These are phyloP conservation scores for Harpegnathos saltator DNA, from an alignment of 1,140 invertebrate species.

Conservation along the genomic window DNA sequence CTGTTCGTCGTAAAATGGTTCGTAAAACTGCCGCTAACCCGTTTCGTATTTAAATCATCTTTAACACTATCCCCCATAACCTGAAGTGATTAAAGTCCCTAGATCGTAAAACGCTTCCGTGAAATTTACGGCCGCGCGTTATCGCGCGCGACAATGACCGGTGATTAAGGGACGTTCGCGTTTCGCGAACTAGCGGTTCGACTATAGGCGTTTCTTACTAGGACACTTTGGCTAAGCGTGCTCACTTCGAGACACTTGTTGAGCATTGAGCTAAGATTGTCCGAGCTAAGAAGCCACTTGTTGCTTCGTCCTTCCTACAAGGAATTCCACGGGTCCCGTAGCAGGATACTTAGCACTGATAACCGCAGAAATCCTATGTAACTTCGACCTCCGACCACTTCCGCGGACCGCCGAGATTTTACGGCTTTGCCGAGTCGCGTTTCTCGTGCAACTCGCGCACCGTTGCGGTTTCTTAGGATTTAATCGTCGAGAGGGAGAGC, in stretches of 20 bases:
- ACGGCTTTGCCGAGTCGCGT: neutral
- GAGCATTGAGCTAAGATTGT: constrained; percentile 82
- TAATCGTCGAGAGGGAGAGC: neutral
- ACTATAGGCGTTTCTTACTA: constrained; percentile 31
- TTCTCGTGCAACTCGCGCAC: neutral
- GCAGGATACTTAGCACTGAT: constrained; percentile 64
- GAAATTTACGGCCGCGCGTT: neutral
- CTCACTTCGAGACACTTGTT: constrained; percentile 83
- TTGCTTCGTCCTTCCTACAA: constrained; percentile 79
- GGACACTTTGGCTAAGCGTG: constrained; percentile 49
- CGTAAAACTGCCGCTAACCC: neutral
- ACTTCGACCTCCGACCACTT: neutral
- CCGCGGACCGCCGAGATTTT: neutral
- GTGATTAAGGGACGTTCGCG: constrained; percentile 24
- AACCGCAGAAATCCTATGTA: constrained; percentile 50
- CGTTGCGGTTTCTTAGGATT: neutral
- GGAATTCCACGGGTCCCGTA: constrained; percentile 70
- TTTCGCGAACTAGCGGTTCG: neutral
- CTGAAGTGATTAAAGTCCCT: neutral
- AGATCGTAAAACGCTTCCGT: neutral
- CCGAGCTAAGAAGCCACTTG: constrained; percentile 85
- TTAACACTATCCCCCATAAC: neutral
- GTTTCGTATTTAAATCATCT: neutral
- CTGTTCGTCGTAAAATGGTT: neutral
- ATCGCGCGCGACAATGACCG: neutral